A percentile compares a stretch with the other conserved stretches of the same genome.
phyloP scores from a whole-genome alignment of 2,797 vertebrate genomes.

The Tachyglossus aculeatus region DNA sequence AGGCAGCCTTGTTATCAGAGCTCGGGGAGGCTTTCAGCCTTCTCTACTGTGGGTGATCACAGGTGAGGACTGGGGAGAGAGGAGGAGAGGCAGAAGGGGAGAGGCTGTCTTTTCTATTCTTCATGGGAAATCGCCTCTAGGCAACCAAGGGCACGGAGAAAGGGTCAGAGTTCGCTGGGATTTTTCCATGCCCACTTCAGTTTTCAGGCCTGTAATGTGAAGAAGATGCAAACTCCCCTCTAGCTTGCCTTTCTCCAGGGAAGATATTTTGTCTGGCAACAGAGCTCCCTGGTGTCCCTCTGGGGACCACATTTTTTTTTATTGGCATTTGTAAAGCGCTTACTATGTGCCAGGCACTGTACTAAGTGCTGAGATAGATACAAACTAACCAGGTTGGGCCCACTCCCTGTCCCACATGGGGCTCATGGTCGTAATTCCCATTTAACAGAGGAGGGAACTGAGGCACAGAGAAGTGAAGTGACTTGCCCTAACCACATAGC shows the following conservation, averaged over 20 bases:
- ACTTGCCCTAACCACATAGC: too few species aligned
- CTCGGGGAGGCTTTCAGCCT: constrained; percentile 26
- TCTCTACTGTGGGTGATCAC: constrained; percentile 64
- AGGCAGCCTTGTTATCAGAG: constrained; percentile 58
- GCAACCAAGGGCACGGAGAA: constrained; percentile 25
- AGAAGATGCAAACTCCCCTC: constrained; percentile 3
- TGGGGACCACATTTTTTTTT: too few species aligned
- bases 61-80: constrained; percentile 54
- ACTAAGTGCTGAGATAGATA: too few species aligned
- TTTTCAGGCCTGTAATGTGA: constrained; percentile 32
- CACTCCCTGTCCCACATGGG: too few species aligned
- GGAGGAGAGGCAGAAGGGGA: constrained; percentile 9
- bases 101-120: constrained; percentile 23
- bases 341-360: too few species aligned
- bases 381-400: too few species aligned
- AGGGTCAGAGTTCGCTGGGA: constrained; percentile 48
- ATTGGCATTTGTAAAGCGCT: too few species aligned
- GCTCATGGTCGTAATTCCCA: too few species aligned
- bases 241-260: constrained; percentile 28
- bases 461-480: too few species aligned
- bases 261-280: constrained; percentile 3
- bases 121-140: constrained; percentile 34
- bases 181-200: constrained; percentile 4
- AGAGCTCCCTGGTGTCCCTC: neutral
- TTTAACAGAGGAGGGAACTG: too few species aligned